Evolutionary conservation across 2,888 invertebrate species (phyloP), one percentile per base, ranked within the genome.

Genomic region (Schizaphis graminum): DNA sequence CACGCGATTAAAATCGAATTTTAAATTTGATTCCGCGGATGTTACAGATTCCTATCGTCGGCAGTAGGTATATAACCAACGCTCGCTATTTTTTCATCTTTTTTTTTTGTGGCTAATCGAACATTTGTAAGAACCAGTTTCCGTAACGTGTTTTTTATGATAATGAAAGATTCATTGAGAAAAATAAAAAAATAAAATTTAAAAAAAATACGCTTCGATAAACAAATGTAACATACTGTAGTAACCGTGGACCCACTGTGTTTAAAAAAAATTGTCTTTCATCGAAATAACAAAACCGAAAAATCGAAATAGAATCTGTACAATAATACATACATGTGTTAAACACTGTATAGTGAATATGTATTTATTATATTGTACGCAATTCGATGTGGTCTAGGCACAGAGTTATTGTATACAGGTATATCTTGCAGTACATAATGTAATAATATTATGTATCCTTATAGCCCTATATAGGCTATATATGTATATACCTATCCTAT

Each of bases 91-190:
- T 61, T 92, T 77, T 77, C 3, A 3, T 67, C 24, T 53, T 47
- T 53, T 26, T 56, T 87, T 26, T 56, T 88, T 24, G 57, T 7
- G 26, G 35, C 57, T 67, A 53, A 77, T 67, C 92, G 88, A 53
- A 67, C 41, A 49, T 67, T 47, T 41, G 44, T 61, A 28, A 49
- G 89, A 93, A 93, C 93, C 93, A 47, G 93, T 93, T 93, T 84
- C 85, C 16, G 89, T 89, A 93, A 89, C 89, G 77, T n/a, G 77
- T 89, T 93, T 93, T 93, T 89, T 89, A 87, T 84, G 57, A 84
- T 89, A 57, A 84, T 84, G 77, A 93, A 53, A 56, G 26, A 84
- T 89, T 89, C 93, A 85, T 93, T 93, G 84, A 93, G 53, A 49
- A 67, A 87, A 35, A 77, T 35, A 77, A 77, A 77, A 67, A 61